phyloP scores from a whole-genome alignment of 2,797 vertebrate species.

The Melanotaenia nigrans region DNA sequence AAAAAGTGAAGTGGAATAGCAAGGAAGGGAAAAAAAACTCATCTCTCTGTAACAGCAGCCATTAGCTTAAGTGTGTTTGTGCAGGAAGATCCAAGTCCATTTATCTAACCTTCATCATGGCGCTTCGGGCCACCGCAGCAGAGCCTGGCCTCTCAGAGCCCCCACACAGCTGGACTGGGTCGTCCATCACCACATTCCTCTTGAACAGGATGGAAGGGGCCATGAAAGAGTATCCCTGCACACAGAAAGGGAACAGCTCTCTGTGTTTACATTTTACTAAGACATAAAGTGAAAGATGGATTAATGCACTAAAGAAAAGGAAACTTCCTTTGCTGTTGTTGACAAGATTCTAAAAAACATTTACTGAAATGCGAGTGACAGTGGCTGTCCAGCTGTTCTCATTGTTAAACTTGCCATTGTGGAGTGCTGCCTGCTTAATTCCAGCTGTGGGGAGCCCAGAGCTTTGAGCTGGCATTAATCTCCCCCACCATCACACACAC shows the following conservation, averaged over 20 bases:
- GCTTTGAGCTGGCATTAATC: constrained; percentile 72
- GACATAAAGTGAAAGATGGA: constrained; percentile 12
- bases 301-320: constrained; percentile 1
- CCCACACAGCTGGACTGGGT: constrained; percentile 89
- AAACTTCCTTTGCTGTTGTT: constrained; percentile 6
- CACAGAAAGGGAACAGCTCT: constrained; percentile 41
- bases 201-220: constrained; percentile 98
- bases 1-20: constrained; percentile 18
- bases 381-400: constrained; percentile 80
- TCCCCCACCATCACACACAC: constrained; percentile 70
- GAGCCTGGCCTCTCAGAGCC: constrained; percentile 90
- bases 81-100: constrained; percentile 46
- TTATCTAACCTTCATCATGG: constrained; percentile 95
- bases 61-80: constrained; percentile 72
- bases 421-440: constrained; percentile 62
- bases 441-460: constrained; percentile 76
- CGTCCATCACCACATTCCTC: constrained; percentile 94
- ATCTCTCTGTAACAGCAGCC: constrained; percentile 53
- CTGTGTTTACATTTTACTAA: constrained; percentile 41
- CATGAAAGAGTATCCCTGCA: constrained; percentile 97
- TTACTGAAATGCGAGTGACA: constrained; percentile 56
- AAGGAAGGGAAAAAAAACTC: constrained; percentile 18
- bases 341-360: not conserved
- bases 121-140: constrained; percentile 93
- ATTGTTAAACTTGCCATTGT: constrained; percentile 73